Evolutionary conservation across 2,113 vertebrate species (phyloP).

Genomic region (Austrofundulus limnaeus): DNA sequence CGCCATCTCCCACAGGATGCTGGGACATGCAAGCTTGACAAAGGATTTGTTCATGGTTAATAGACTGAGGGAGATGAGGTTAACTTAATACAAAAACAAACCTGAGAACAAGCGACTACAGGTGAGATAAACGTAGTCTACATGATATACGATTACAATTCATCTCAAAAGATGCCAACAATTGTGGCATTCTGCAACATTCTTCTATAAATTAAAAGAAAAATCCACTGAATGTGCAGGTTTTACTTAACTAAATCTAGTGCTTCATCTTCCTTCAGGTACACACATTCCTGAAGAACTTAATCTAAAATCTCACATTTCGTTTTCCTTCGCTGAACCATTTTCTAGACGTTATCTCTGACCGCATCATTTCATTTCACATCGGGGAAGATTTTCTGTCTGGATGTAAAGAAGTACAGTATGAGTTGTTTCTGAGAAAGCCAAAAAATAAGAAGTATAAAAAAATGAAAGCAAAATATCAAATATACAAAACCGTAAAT

Average conservation of each 20-base stretch:
- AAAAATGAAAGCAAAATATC: neutral
- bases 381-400: neutral
- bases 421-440: too few relatives aligned
- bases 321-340: neutral
- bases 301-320: neutral
- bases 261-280: neutral
- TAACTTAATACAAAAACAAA: neutral
- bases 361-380: constrained; percentile 9
- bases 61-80: constrained; percentile 16
- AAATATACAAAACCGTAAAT: neutral
- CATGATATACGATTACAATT: neutral
- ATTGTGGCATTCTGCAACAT: neutral
- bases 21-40: constrained; percentile 44
- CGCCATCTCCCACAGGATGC: constrained; percentile 66
- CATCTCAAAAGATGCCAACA: too few relatives aligned
- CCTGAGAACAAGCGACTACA: neutral
- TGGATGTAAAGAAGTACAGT: too few relatives aligned
- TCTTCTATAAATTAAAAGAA: neutral
- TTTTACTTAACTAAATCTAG: neutral
- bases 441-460: neutral
- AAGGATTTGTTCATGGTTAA: constrained; percentile 25
- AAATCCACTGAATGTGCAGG: neutral
- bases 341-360: constrained; percentile 2
- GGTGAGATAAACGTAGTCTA: neutral
- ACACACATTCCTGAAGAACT: neutral